Conservation (phyloP, 37 sponge, comb jelly and placozoan species). For the Cladorhizidae sp. region DNA sequence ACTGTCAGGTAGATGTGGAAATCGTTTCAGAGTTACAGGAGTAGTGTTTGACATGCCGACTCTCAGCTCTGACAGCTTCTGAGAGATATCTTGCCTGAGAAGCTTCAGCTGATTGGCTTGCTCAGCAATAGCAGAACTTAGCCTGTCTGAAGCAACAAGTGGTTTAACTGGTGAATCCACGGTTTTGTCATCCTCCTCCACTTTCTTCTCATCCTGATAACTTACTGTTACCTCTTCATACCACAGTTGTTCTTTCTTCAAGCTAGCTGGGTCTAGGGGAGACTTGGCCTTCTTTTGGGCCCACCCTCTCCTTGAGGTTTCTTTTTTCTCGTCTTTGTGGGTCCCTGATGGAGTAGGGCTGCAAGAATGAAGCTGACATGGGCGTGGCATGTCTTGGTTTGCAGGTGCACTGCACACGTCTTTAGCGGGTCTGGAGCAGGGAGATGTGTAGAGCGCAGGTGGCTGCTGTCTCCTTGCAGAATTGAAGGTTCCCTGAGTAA, state of each 20-base stretch:
- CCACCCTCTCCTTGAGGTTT: too few relatives aligned
- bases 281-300: too few relatives aligned
- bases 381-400: background rate
- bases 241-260: too few relatives aligned
- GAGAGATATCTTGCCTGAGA: background rate
- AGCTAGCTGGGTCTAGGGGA: too few relatives aligned
- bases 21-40: background rate
- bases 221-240: too few relatives aligned
- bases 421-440: background rate
- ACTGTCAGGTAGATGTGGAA: background rate
- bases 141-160: background rate
- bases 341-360: too few relatives aligned
- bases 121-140: background rate
- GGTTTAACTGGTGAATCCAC: background rate
- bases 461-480: conserved; percentile 1
- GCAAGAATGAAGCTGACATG: background rate
- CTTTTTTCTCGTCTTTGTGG: too few relatives aligned
- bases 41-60: background rate
- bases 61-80: background rate
- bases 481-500: background rate
- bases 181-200: too few relatives aligned
- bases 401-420: background rate
- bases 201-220: too few relatives aligned
- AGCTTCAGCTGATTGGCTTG: conserved; percentile 2
- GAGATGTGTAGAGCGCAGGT: background rate